Percentiles rank a stretch among this genome's conserved stretches.
Conservation (phyloP, 2,113 vertebrate genomes). For the Eleginops maclovinus region DNA sequence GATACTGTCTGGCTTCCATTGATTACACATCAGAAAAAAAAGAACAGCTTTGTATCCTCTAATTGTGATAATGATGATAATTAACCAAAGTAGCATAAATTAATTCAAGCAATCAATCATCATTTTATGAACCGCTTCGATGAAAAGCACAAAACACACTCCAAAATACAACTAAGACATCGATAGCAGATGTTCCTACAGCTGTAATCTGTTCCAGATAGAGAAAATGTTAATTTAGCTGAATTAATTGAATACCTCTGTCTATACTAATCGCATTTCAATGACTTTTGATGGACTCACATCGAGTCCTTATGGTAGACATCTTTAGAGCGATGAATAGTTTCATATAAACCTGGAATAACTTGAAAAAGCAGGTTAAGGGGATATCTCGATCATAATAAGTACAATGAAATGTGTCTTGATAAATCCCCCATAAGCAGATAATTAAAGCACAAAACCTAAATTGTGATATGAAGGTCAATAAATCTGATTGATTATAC, state of each 20-base stretch:
- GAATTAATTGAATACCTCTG: constrained; percentile 71
- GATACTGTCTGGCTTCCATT: constrained; percentile 37
- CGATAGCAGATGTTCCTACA: constrained; percentile 77
- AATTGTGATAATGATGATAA: constrained; percentile 67
- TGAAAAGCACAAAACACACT: constrained; percentile 70
- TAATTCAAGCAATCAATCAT: constrained; percentile 76
- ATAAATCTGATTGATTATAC: neutral
- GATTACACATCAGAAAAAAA: constrained; percentile 44
- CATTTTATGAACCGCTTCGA: constrained; percentile 59
- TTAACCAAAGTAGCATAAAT: constrained; percentile 70
- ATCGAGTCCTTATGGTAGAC: constrained; percentile 35
- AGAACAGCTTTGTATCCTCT: constrained; percentile 57
- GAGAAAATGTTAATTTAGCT: constrained; percentile 68
- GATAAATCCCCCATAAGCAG: neutral
- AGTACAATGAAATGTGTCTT: neutral
- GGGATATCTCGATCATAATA: neutral
- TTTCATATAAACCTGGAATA: constrained; percentile 23
- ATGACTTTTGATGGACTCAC: constrained; percentile 51
- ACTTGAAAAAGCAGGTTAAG: constrained; percentile 10
- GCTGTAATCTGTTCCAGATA: constrained; percentile 70
- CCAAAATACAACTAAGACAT: constrained; percentile 66
- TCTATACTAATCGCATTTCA: constrained; percentile 60
- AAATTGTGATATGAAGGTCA: neutral
- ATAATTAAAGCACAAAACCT: neutral
- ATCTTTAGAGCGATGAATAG: constrained; percentile 18